A percentile compares a stretch with the other conserved stretches of the same genome.
Evolutionary conservation across 2,113 vertebrate species (phyloP).

Genomic region (Dissostichus mawsoni): DNA sequence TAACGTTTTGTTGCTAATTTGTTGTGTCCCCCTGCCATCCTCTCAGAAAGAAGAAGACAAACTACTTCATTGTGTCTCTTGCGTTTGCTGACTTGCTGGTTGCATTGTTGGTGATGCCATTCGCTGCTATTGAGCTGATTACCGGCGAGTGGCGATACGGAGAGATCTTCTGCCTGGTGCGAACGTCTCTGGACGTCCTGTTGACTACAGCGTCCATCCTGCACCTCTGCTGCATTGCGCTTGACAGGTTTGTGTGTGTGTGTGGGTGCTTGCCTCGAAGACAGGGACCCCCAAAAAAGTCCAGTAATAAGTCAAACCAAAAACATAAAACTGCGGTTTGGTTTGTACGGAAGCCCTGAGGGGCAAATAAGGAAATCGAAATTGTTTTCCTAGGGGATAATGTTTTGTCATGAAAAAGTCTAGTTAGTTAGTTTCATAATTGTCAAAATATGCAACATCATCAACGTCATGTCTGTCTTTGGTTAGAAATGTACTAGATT

Average conservation of each 20-base stretch:
- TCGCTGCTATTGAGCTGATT: constrained; percentile 84
- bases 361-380: too few species aligned
- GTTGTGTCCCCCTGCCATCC: neutral
- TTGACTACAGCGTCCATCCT: constrained; percentile 86
- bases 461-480: too few species aligned
- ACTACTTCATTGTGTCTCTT: constrained; percentile 87
- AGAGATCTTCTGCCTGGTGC: constrained; percentile 84
- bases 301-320: too few species aligned
- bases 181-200: constrained; percentile 85
- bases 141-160: constrained; percentile 84
- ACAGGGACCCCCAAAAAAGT: too few species aligned
- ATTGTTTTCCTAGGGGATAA: too few species aligned
- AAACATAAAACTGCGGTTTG: too few species aligned
- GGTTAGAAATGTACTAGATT: too few species aligned
- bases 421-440: too few species aligned
- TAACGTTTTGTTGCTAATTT: neutral
- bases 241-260: constrained; percentile 78
- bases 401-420: too few species aligned
- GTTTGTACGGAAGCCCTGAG: too few species aligned
- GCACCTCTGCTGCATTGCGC: constrained; percentile 88
- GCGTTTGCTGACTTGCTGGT: constrained; percentile 86
- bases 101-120: constrained; percentile 86
- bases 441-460: too few species aligned
- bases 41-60: constrained; percentile 86
- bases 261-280: neutral